Conservation (phyloP, 2,113 vertebrate genomes). For the Anhinga anhinga region DNA sequence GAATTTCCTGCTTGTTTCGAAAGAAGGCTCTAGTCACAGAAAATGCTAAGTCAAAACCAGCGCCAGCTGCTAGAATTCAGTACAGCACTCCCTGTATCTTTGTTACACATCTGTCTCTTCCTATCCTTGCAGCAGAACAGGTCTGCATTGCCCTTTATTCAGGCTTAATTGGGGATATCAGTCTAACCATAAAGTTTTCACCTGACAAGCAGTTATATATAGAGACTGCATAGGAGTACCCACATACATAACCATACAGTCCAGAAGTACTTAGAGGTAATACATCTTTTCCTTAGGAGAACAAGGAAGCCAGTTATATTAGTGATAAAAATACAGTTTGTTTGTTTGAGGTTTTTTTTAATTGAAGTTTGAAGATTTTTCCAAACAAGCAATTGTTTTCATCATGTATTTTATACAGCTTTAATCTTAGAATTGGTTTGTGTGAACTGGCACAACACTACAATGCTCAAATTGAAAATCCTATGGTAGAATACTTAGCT, state of each 20-base stretch:
- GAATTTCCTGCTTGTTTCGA: background rate
- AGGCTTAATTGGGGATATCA: background rate
- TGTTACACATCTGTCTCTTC: background rate
- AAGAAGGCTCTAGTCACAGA: background rate
- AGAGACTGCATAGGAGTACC: background rate
- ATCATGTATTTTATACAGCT: background rate
- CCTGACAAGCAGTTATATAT: background rate
- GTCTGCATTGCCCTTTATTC: background rate
- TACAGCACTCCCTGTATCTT: background rate
- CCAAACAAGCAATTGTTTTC: background rate
- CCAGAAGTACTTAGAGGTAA: background rate
- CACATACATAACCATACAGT: background rate
- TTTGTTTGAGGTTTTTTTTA: background rate
- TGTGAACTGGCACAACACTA: background rate
- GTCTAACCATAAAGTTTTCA: background rate
- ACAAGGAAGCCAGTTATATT: background rate
- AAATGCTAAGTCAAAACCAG: background rate
- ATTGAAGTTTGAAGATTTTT: background rate
- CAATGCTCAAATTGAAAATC: background rate
- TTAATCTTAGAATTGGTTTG: background rate
- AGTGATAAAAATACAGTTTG: background rate
- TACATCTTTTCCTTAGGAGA: background rate
- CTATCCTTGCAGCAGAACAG: background rate
- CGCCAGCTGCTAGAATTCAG: background rate
- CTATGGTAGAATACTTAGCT: background rate